Conservation (phyloP, 1,140 invertebrate genomes). For the Fopius arisanus region DNA sequence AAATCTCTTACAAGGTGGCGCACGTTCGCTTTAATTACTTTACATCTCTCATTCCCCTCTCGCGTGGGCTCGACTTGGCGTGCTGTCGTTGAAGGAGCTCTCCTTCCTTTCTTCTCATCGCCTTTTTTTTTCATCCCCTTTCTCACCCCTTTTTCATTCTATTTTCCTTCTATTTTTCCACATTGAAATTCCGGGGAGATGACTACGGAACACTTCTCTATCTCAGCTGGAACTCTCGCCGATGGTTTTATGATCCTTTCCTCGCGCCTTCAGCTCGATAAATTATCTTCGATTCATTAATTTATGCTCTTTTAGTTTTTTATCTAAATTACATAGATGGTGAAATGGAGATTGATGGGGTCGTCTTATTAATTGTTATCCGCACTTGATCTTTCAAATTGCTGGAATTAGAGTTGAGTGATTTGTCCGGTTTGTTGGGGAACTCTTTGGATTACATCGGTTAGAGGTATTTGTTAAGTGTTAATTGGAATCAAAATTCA, state of each 20-base stretch:
- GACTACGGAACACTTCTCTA: conserved; percentile 42
- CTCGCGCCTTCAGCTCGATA: background rate
- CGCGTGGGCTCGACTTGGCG: conserved; percentile 29
- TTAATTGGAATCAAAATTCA: too few relatives aligned
- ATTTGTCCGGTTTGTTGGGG: too few relatives aligned
- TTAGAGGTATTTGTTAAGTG: too few relatives aligned
- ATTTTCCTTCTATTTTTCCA: conserved; percentile 49
- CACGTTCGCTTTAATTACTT: conserved; percentile 67
- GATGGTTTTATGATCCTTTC: background rate
- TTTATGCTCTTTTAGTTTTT: background rate
- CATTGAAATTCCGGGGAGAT: conserved; percentile 61
- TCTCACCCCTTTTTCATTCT: conserved; percentile 21
- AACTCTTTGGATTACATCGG: too few relatives aligned
- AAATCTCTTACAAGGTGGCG: conserved; percentile 65
- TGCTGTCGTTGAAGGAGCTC: conserved; percentile 26
- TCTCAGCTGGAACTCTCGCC: background rate
- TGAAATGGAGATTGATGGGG: background rate
- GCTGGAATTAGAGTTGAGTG: too few relatives aligned
- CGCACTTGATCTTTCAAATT: too few relatives aligned
- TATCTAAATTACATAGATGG: background rate
- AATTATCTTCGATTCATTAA: background rate
- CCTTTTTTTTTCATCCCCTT: conserved; percentile 17
- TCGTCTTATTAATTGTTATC: too few relatives aligned
- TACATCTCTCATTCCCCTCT: conserved; percentile 61
- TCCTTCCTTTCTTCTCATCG: conserved; percentile 16